Base-by-base conservation (phyloP, 2,888 invertebrate genomes). In the Campopleginae sp. region DNA sequence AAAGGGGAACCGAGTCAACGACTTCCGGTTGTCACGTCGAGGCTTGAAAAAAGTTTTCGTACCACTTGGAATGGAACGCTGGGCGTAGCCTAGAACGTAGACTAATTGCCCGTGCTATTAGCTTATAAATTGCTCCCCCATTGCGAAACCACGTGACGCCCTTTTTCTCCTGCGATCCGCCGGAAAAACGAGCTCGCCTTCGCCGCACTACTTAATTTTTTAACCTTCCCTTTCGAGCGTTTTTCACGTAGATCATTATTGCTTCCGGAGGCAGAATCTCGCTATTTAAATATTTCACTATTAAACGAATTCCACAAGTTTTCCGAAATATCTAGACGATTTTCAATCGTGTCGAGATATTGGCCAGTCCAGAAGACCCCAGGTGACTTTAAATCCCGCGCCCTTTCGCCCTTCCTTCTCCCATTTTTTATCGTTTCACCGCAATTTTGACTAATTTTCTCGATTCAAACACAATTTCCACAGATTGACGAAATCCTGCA, bases 41-140 rank as follows among this genome's bases (percentile, higher is more conserved):
- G 42, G 31, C 23, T 48, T 58, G 61, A 48, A 14, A 46, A 48
- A 77, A 48, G 61, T 80, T 84, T 66, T 76, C 58, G 12, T 44
- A 31, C 27, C 38, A 44, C 51, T 80, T 33, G 17, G 17, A 61
- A n/a, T 79, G 54, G 48, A 51, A 75, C 54, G 54, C 38, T 44
- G 48, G 48, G 65, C 42, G 27, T 44, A 12, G 46, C 4, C 31
- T 23, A 48, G 44, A 72, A 31, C 48, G 46, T n/a, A n/a, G 70
- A 80, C 84, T 86, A 88, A 89, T 88, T 88, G 86, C 84, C 78
- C 81, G 84, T 81, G 84, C 79, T 86, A 87, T 86, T 88, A 87
- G 71, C 48, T 44, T 65, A 71, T 66, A 77, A 87, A 87, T 88
- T 88, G 81, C 84, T 79, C 48, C 70, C 85, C 83, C 71, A 68